Evolutionary conservation across 2,888 invertebrate genomes (phyloP), one percentile per base, ranked within the genome.

Genomic region (Rhagonycha lutea): DNA sequence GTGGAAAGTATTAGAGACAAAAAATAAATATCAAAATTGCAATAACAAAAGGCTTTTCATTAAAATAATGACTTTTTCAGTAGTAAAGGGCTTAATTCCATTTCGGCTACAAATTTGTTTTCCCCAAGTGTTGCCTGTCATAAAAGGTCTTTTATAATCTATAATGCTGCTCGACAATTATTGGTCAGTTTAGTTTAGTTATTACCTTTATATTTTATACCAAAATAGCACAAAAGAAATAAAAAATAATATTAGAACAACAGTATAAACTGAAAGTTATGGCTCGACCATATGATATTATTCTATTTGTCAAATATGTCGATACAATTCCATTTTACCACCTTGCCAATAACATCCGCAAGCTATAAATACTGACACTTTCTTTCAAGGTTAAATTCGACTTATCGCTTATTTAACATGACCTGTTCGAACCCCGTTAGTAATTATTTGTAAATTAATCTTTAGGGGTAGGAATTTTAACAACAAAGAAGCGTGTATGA

Each of bases 151-250:
- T 60, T 32, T 61, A 75, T 74, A 74, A 79, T 77, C 61, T 70
- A 75, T 70, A 78, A 80, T 76, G 75, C 79, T 65, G 74, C 72
- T 70, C 77, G 80, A 80, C 80, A 80, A 80, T 80, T 80, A 80
- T 80, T 80, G 80, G 75, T 72, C 76, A 77, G 72, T 79, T 79
- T 79, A 75, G 79, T 78, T 79, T 79, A 78, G 77, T 78, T 80
- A 80, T 80, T 73, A 79, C 69, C 74, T 73, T 80, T 79, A 78
- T 79, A 79, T 80, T 80, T 72, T 77, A 76, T 78, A 77, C 65
- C 60, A 73, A 47, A 72, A 69, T 68, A 24, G 62, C 60, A 32
- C 62, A 69, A 69, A 74, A 68, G 77, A 77, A 74, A 77, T 77
- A 77, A 77, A 77, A 74, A 74, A 73, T 74, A 61, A 77, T 74